phyloP scores from a whole-genome alignment of 2,888 invertebrate species.

The Phyto melanocephala region DNA sequence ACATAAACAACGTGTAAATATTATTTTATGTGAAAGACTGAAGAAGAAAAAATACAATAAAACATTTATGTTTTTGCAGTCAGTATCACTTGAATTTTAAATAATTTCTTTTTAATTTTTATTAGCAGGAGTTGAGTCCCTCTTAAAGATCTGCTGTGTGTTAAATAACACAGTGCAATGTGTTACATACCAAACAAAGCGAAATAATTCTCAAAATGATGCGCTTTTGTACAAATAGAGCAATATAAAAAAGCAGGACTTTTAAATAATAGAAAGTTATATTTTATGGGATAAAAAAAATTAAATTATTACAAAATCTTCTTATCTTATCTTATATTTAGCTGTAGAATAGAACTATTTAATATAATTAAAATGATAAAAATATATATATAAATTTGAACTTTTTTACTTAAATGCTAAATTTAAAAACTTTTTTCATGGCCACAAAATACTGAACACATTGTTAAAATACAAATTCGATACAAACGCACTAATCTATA shows the following conservation, averaged over 20 bases:
- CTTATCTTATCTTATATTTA: too few relatives aligned
- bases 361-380: too few relatives aligned
- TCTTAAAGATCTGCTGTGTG: background rate
- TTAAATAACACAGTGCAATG: slow-evolving; percentile 5
- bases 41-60: slow-evolving; percentile 10
- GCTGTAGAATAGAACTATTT: too few relatives aligned
- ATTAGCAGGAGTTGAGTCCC: slow-evolving; percentile 21
- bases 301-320: too few relatives aligned
- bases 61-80: slow-evolving; percentile 39
- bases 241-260: background rate
- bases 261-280: background rate
- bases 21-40: slow-evolving; percentile 51
- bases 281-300: too few relatives aligned
- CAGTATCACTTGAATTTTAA: slow-evolving; percentile 43
- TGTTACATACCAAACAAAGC: background rate
- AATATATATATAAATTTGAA: too few relatives aligned
- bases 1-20: slow-evolving; percentile 63
- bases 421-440: too few relatives aligned
- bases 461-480: too few relatives aligned
- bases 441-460: too few relatives aligned
- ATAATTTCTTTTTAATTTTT: slow-evolving; percentile 44
- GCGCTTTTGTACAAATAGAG: slow-evolving; percentile 18
- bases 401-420: too few relatives aligned
- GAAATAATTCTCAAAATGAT: slow-evolving; percentile 22
- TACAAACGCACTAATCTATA: too few relatives aligned